These are phyloP conservation scores for Polypterus bichir DNA, from an alignment of 2,113 vertebrate species.

Conservation along the genomic window DNA sequence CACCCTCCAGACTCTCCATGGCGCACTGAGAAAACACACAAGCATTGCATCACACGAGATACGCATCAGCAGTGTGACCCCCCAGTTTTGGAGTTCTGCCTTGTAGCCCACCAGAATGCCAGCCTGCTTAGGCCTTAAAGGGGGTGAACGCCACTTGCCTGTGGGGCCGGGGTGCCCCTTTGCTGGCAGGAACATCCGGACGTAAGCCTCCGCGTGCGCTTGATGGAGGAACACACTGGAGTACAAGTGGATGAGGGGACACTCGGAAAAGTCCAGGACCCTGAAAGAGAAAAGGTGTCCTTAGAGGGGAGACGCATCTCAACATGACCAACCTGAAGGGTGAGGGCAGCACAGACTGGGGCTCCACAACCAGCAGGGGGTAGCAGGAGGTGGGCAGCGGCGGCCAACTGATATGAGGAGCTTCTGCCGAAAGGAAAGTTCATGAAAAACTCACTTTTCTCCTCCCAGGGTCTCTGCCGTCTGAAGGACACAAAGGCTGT, in stretches of 20 bases:
- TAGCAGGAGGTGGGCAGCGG: neutral
- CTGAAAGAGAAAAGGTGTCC: neutral
- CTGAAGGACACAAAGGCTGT: slow-evolving; percentile 9
- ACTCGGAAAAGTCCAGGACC: slow-evolving; percentile 1
- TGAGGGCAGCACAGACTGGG: too few species aligned
- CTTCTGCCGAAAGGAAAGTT: too few species aligned
- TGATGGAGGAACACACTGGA: slow-evolving; percentile 7
- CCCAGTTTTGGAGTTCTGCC: neutral
- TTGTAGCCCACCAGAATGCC: too few species aligned
- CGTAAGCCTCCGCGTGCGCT: slow-evolving; percentile 10
- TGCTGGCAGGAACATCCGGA: slow-evolving; percentile 3
- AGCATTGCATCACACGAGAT: too few species aligned
- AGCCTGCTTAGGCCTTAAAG: too few species aligned
- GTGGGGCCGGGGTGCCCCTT: neutral
- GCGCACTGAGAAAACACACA: too few species aligned
- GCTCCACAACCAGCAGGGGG: neutral
- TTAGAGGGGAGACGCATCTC: neutral
- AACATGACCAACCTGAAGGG: neutral
- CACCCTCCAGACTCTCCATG: too few species aligned
- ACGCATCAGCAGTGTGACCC: too few species aligned
- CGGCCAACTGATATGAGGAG: too few species aligned
- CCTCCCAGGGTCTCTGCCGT: neutral
- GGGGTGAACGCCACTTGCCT: neutral
- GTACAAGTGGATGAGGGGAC: slow-evolving; percentile 9
- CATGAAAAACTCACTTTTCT: slow-evolving; percentile 1